Evolutionary conservation across 2,113 vertebrate species (phyloP).

Genomic region (Panthera leo): DNA sequence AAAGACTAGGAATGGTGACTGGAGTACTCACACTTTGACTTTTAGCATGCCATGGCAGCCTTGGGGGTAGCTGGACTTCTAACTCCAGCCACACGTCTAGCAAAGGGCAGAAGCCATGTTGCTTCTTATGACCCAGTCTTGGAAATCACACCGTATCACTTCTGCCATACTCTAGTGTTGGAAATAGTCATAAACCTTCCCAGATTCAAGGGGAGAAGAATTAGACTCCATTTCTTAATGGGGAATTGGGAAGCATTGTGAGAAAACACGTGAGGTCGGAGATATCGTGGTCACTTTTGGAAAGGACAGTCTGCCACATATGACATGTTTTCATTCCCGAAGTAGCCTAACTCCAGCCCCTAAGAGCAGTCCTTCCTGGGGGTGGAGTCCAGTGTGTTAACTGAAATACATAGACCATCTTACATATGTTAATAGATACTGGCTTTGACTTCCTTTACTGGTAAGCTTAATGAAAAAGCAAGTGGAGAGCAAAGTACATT

Average conservation of each 20-base stretch:
- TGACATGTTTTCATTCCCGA: background rate
- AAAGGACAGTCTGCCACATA: background rate
- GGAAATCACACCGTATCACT: background rate
- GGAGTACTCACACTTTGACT: background rate
- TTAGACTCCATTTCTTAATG: background rate
- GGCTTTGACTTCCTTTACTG: conserved; percentile 9
- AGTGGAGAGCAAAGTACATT: background rate
- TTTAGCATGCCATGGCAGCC: background rate
- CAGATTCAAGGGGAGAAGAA: background rate
- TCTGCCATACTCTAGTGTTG: background rate
- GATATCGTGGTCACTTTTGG: background rate
- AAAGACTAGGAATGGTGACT: background rate
- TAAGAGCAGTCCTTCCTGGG: background rate
- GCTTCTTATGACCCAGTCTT: background rate
- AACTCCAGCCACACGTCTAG: background rate
- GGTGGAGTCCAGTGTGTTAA: background rate
- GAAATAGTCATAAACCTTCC: background rate
- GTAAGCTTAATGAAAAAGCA: conserved; percentile 26
- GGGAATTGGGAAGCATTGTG: background rate
- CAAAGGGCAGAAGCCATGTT: background rate
- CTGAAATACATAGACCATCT: background rate
- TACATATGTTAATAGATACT: background rate
- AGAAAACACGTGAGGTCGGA: background rate
- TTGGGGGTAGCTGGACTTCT: background rate
- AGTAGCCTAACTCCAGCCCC: background rate